These are phyloP conservation scores for Diachasma alloeum DNA, from an alignment of 1,140 invertebrate species.

Conservation along the genomic window DNA sequence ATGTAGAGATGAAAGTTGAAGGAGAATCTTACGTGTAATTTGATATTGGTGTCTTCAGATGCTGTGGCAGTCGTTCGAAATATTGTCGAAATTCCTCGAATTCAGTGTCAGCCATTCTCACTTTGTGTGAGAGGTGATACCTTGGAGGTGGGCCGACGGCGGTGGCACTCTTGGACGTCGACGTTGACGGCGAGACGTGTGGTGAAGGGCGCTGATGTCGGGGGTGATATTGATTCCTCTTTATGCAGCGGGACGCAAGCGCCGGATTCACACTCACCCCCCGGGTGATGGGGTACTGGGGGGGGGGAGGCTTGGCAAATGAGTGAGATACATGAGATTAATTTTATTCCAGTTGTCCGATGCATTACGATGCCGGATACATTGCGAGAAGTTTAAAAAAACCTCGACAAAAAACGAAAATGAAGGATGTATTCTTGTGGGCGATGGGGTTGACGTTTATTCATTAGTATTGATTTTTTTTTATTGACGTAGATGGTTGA, in stretches of 20 bases:
- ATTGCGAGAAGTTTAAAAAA: background rate
- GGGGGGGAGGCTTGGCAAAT: background rate
- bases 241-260: background rate
- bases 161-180: slow-evolving; percentile 16
- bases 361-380: background rate
- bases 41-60: slow-evolving; percentile 76
- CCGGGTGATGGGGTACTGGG: background rate
- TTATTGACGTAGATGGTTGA: no score
- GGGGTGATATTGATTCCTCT: background rate
- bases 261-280: background rate
- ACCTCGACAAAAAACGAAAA: no score
- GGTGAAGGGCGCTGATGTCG: background rate
- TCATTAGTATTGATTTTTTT: no score
- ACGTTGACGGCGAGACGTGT: background rate
- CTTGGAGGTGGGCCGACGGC: slow-evolving; percentile 37
- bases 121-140: slow-evolving; percentile 27
- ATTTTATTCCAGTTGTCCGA: background rate
- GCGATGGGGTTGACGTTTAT: no score
- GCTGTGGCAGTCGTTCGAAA: slow-evolving; percentile 82
- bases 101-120: slow-evolving; percentile 85
- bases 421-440: no score
- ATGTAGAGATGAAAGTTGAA: background rate
- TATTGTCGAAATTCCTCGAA: slow-evolving; percentile 90
- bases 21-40: slow-evolving; percentile 71
- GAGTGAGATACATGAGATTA: background rate